Base-by-base conservation (phyloP, 2,888 invertebrate species). In the Aphidoletes aphidimyza region DNA sequence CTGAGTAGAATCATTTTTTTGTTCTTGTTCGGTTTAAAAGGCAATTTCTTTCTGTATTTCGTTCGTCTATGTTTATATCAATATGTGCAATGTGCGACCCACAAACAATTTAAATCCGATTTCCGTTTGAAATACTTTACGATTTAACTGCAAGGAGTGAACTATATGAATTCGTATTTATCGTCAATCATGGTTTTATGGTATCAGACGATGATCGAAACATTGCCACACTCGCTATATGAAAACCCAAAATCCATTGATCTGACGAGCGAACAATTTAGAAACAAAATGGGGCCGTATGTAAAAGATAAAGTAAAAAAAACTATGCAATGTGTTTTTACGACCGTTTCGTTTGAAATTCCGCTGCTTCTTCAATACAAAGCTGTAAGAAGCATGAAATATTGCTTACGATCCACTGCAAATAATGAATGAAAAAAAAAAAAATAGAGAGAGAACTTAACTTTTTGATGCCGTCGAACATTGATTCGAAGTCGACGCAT, bases 381-480 rank as follows among this genome's bases (percentile, higher is more conserved):
- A 42, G 42, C 34, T 6, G 69, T 69, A 69, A 69, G 30, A 69
- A 69, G 19, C 34, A 30, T 69, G 69, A 69, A 69, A 30, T 69
- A 69, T 69, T 30, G 69, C 30, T 34, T 69, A 69, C 34, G 69
- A 11, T 69, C 69, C 8, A 30, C 42, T 42, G 14, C 6, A 69
- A 69, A 34, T 69, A 69, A 69, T 69, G 34, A 69, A 69, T 30
- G 30, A 69, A 69, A n/a, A n/a, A n/a, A n/a, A n/a, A n/a, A n/a
- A n/a, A n/a, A n/a, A n/a, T n/a, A n/a, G n/a, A n/a, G n/a, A n/a
- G n/a, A n/a, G n/a, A n/a, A 30, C 5, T 69, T 54, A 30, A 69
- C 34, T 30, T 69, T 69, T 69, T 30, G 69, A 30, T 69, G 69
- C 14, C 34, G 34, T 2, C 34, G 30, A 69, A 69, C 69, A 30